Evolutionary conservation across 2,888 invertebrate species (phyloP).

Genomic region (Eilema sororculum): DNA sequence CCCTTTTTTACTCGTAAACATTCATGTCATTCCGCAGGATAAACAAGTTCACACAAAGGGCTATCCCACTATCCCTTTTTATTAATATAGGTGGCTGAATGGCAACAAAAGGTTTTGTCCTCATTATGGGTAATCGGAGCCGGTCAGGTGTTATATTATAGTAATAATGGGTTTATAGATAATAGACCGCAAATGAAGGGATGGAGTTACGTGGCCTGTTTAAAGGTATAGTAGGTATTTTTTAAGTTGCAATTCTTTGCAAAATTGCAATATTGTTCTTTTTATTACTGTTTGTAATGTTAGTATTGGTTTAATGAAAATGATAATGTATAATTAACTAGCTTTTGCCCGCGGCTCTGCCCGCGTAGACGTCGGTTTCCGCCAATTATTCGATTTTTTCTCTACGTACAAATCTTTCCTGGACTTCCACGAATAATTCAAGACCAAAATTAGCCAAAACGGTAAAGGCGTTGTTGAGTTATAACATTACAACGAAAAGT

Average conservation of each 20-base stretch:
- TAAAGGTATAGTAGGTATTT: constrained; percentile 29
- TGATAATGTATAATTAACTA: background rate
- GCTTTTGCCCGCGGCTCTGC: too few relatives aligned
- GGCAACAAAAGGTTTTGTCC: constrained; percentile 78
- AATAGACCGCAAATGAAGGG: constrained; percentile 61
- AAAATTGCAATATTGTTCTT: background rate
- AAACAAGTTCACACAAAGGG: constrained; percentile 80
- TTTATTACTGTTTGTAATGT: background rate
- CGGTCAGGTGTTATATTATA: constrained; percentile 84
- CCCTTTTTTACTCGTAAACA: constrained; percentile 78
- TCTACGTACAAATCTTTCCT: too few relatives aligned
- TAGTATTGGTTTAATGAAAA: background rate
- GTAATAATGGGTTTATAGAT: constrained; percentile 74
- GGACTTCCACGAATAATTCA: too few relatives aligned
- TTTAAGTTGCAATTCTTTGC: too few relatives aligned
- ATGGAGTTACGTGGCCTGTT: constrained; percentile 36
- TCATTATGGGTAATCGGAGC: constrained; percentile 80
- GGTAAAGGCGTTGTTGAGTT: too few relatives aligned
- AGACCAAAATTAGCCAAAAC: too few relatives aligned
- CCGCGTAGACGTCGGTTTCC: too few relatives aligned
- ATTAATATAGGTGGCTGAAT: constrained; percentile 82
- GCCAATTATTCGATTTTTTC: too few relatives aligned
- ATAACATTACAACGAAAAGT: too few relatives aligned
- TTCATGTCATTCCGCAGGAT: constrained; percentile 79
- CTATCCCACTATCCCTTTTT: constrained; percentile 80